Base-by-base conservation (phyloP, 2,888 invertebrate species). In the Nomada flava region DNA sequence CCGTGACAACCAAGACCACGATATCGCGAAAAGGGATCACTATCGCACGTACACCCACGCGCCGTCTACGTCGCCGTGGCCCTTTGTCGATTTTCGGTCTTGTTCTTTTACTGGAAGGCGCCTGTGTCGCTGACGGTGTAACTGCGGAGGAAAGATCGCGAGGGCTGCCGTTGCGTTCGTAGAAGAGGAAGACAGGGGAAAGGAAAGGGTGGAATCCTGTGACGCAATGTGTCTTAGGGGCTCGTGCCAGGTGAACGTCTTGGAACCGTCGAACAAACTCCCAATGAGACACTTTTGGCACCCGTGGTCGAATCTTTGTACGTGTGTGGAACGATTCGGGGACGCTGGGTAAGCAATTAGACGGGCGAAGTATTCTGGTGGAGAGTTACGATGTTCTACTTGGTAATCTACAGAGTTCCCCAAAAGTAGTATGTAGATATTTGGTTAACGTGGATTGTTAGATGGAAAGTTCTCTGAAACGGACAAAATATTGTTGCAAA, bases 1-100 rank as follows among this genome's bases (percentile, higher is more conserved):
- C 23, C 55, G 60, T 36, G 42, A 42, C 60, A 26, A 23, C 52
- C 50, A 75, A 18, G n/a, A 59, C 65, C 63, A 18, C 36, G 50
- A 69, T 81, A 50, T 9, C 50, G 50, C 62, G 44, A 57, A 44
- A 57, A 68, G 53, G 60, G 55, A 52, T 23, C 26, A 23, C 60
- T 36, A 55, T 50, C 60, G 59, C 44, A 55, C 50, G 44, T 44
- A 57, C 75, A 47, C 44, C 44, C 36, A 20, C 53, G 59, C 50
- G 42, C 52, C 26, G 23, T 42, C 44, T 36, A 18, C 44, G n/a
- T 18, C 52, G 63, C 47, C 65, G 26, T 20, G 20, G 60, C 74
- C 77, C 82, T 82, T 88, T 80, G 84, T 86, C 89, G 86, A 87
- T 89, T 89, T 89, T 87, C 83, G 77, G 77, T 76, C 79, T 86